Evolutionary conservation across 2,113 vertebrate genomes (phyloP).

Genomic region (Odobenus rosmarus): DNA sequence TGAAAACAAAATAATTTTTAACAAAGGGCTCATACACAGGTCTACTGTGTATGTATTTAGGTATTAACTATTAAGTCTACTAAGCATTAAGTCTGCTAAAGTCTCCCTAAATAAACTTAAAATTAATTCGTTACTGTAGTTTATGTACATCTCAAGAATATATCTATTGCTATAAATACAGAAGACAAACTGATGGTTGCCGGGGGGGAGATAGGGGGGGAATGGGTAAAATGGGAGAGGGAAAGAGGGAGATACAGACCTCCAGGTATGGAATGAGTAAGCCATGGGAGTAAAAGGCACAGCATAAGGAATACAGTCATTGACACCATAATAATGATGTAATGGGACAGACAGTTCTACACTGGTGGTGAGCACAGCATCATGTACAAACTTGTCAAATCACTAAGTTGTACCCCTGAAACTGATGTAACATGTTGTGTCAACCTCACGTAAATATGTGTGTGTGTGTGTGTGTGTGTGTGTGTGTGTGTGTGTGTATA

Average conservation of each 20-base stretch:
- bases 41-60: neutral
- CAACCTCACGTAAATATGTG: neutral
- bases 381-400: neutral
- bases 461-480: too few relatives aligned
- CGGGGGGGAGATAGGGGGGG: neutral
- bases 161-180: neutral
- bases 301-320: neutral
- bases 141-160: neutral
- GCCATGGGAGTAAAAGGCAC: neutral
- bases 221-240: neutral
- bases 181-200: neutral
- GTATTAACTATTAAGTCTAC: neutral
- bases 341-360: neutral
- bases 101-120: neutral
- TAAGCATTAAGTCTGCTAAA: neutral
- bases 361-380: neutral
- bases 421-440: neutral
- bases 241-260: neutral
- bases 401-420: neutral
- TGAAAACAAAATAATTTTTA: constrained; percentile 20
- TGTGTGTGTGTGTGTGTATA: too few relatives aligned
- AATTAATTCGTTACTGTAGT: neutral
- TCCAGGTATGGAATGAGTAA: neutral
- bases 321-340: neutral
- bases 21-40: neutral